Base-by-base conservation (phyloP, 2,888 invertebrate species). In the Polydrusus tereticollis region DNA sequence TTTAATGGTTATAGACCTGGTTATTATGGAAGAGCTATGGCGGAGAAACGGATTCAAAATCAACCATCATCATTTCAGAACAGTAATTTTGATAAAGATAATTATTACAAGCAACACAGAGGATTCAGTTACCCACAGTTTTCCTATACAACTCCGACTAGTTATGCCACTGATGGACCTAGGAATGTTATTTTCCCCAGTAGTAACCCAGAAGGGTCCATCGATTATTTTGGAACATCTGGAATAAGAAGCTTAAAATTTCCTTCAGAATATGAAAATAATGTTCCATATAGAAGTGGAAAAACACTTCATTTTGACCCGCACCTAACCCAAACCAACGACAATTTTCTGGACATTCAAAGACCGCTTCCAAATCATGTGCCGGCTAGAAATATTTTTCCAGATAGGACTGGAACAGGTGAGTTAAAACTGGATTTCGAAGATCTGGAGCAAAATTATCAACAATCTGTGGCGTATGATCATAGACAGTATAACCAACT, bases 371-470 rank as follows among this genome's bases (percentile, higher is more conserved):
- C 82, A 63, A 79, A 81, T 74, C 82, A 83, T 73, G 78, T 78
- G 50, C 81, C 81, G 3, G 73, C 75, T 33, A 76, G 79, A n/a
- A 84, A 86, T 75, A 85, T 88, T 55, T 89, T 88, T 76, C 88
- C 89, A 2, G 87, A 87, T 77, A 85, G 89, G 70, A 87, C 87
- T 33, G 88, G 87, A 58, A 88, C 87, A 2, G 88, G 87, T 41
- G 85, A 88, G 77, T 80, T 88, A 45, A 84, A 85, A 78, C 83
- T 88, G 70, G 87, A 87, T 80, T 80, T 60, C 7, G 58, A 66
- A 10, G 69, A 73, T 26, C n/a, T 69, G 12, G 73, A 73, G 23
- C 12, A 60, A 12, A 57, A 55, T 16, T 73, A 69, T 55, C 68
- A 58, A 65, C 58, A 73, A 16, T 50, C 43, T 45, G 45, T 50